Base-by-base conservation (phyloP, 1,140 invertebrate genomes). In the Plutomurus gul region DNA sequence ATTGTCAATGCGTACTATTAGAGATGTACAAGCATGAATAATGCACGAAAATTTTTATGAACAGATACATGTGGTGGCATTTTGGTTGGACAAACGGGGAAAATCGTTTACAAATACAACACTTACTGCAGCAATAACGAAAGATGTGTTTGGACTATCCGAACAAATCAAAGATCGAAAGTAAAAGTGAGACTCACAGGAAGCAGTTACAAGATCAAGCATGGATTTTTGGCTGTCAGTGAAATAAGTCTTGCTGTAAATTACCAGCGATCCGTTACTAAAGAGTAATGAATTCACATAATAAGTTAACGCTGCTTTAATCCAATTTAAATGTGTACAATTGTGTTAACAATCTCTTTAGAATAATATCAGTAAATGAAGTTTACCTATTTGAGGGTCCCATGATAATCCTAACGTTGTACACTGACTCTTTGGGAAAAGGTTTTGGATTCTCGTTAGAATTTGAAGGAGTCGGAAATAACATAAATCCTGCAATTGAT, bases 51-150 rank as follows among this genome's bases (percentile, higher is more conserved):
- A n/a, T n/a, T n/a, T n/a, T n/a, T n/a, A n/a, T n/a, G n/a, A n/a
- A n/a, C n/a, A 76, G 76, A 46, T n/a, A 70, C 18, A 27, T 79
- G 78, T 49, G 78, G 78, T n/a, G 78, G 78, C 10, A 20, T 79
- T 10, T 1, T 79, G 33, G 25, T 75, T 7, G 78, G 47, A 16
- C 51, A 75, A 39, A 51, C 72, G n/a, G 78, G 78, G 37, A 65
- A 75, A 37, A 70, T 79, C 20, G 47, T 27, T 8, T 79, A 79
- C 30, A 79, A 79, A 18, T 27, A 36, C 25, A 46, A 71, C 13
- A 30, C 74, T 16, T 36, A 22, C n/a, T 75, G 49, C 33, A 11
- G 36, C 8, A 79, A 75, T 20, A 75, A 75, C 49, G 77, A 79
- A 46, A 37, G 77, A 13, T 79, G 77, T 40, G 56, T 79, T 33